A percentile compares a stretch with the other conserved stretches of the same genome.
Conservation (phyloP, 2,888 invertebrate species). For the Sesia bembeciformis region DNA sequence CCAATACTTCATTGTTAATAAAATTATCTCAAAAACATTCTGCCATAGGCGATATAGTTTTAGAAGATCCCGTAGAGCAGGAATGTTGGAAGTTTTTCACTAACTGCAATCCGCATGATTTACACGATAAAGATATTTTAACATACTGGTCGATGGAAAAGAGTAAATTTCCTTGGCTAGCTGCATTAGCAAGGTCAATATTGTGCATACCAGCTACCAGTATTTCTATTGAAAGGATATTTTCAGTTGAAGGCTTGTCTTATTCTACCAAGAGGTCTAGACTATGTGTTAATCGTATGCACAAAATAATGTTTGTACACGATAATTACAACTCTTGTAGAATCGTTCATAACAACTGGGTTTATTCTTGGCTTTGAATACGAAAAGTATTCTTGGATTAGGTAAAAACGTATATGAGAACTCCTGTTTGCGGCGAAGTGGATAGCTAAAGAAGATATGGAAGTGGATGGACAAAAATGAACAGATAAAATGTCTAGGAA, state of each 20-base stretch:
- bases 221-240: conserved; percentile 10
- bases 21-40: background rate
- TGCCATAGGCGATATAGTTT: background rate
- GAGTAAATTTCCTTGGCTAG: background rate
- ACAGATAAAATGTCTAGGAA: no score
- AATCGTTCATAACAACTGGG: background rate
- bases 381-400: no score
- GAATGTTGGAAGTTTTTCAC: conserved; percentile 3
- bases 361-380: no score
- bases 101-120: background rate
- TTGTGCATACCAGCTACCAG: conserved; percentile 10
- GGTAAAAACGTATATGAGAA: no score
- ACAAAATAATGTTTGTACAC: conserved; percentile 6
- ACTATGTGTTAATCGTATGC: conserved; percentile 3
- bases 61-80: background rate
- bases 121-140: conserved; percentile 1
- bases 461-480: no score
- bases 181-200: conserved; percentile 2
- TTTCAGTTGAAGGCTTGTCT: conserved; percentile 7
- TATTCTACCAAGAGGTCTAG: conserved; percentile 8
- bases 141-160: conserved; percentile 2
- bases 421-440: no score
- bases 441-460: no score
- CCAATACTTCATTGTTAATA: background rate
- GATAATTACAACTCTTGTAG: background rate